Evolutionary conservation across 2,113 vertebrate species (phyloP).

Genomic region (Indicator maculatus): DNA sequence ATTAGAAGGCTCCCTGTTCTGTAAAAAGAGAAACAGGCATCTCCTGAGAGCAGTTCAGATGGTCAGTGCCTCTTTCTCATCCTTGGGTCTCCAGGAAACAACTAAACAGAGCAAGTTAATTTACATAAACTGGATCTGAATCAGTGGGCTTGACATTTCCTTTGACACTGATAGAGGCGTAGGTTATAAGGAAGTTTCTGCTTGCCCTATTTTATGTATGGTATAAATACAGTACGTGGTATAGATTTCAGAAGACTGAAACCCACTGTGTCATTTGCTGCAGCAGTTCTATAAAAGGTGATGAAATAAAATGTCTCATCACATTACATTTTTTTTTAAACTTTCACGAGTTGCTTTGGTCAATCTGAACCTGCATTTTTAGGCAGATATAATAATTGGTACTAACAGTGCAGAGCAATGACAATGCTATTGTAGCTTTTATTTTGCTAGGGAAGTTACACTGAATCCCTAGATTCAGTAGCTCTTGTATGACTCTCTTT

Average conservation of each 20-base stretch:
- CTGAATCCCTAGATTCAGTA: neutral
- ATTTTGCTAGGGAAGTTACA: neutral
- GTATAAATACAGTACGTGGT: neutral
- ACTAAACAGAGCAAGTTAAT: neutral
- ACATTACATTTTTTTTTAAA: neutral
- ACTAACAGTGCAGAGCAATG: neutral
- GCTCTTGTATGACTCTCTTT: neutral
- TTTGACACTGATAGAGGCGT: neutral
- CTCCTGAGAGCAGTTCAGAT: neutral
- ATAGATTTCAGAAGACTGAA: neutral
- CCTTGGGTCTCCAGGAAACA: neutral
- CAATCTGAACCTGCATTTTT: neutral
- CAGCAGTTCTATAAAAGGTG: neutral
- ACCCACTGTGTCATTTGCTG: neutral
- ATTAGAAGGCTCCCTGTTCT: neutral
- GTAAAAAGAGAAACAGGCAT: neutral
- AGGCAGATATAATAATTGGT: neutral
- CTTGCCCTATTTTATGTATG: rapidly evolving
- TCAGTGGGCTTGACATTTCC: neutral
- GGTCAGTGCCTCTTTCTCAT: neutral
- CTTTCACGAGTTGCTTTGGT: neutral
- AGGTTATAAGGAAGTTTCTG: neutral
- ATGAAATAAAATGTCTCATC: neutral
- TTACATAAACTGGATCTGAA: neutral
- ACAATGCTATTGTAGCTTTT: neutral